A percentile compares a stretch with the other conserved stretches of the same genome.
These are phyloP conservation scores for Macrotis lagotis DNA, from an alignment of 2,113 vertebrate genomes.

Conservation along the genomic window DNA sequence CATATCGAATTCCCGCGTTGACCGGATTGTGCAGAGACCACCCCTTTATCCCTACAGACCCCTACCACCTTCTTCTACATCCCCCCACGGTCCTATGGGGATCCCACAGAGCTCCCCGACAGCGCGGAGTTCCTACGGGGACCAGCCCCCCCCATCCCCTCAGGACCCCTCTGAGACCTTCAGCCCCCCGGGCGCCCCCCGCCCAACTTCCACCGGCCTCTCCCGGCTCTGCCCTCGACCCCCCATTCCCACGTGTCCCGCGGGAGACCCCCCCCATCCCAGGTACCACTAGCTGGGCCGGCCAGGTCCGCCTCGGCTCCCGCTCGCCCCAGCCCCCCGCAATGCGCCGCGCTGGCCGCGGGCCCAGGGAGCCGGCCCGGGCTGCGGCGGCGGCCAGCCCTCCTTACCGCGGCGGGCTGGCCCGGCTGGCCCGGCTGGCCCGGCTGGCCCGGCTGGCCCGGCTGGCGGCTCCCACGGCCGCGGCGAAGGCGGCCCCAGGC, in stretches of 20 bases:
- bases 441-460: background rate
- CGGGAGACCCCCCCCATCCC: too few species aligned
- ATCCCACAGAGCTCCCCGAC: background rate
- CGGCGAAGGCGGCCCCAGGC: background rate
- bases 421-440: background rate
- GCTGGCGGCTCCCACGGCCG: background rate
- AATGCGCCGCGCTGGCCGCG: background rate
- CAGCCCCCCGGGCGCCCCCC: too few species aligned
- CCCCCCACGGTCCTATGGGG: background rate
- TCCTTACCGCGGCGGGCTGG: background rate
- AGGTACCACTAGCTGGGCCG: background rate
- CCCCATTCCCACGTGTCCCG: background rate
- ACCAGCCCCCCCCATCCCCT: background rate
- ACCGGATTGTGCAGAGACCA: background rate
- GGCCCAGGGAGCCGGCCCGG: background rate
- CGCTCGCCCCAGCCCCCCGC: background rate
- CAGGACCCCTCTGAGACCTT: background rate
- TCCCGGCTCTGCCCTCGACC: background rate
- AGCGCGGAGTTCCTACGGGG: background rate
- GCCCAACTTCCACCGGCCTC: background rate
- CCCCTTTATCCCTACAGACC: background rate
- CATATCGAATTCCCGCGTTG: background rate
- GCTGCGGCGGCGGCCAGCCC: background rate
- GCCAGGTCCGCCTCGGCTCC: background rate
- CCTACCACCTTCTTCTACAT: background rate